These are phyloP conservation scores for Watsonalla binaria DNA, from an alignment of 2,888 invertebrate species.

Conservation along the genomic window DNA sequence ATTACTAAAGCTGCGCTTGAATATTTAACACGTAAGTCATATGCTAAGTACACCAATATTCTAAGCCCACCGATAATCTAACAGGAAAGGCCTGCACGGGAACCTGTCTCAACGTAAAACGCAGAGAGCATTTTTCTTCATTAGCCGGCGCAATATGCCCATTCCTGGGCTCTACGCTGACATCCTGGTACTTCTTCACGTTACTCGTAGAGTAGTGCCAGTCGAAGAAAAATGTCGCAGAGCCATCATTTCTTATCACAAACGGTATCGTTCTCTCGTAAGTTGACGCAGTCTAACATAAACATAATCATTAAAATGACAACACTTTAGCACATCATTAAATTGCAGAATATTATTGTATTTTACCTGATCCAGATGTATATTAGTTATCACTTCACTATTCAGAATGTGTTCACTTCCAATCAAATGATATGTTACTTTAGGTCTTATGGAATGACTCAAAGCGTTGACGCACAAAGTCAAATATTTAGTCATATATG, in stretches of 20 bases:
- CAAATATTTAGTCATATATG: slow-evolving; percentile 71
- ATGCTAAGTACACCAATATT: too few species aligned
- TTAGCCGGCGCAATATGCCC: slow-evolving; percentile 57
- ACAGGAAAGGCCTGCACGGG: slow-evolving; percentile 62
- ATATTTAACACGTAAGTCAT: too few species aligned
- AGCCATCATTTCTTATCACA: slow-evolving; percentile 61
- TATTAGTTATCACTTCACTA: slow-evolving; percentile 56
- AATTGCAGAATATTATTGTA: neutral
- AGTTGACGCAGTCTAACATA: slow-evolving; percentile 58
- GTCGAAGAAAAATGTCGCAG: slow-evolving; percentile 64
- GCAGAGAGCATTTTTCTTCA: slow-evolving; percentile 49
- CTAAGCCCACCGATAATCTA: slow-evolving; percentile 49
- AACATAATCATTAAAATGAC: neutral
- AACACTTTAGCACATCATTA: neutral
- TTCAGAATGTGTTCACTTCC: slow-evolving; percentile 57
- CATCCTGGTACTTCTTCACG: slow-evolving; percentile 60
- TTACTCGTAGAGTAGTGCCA: slow-evolving; percentile 49
- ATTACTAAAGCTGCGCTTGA: too few species aligned
- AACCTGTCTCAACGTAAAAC: slow-evolving; percentile 57
- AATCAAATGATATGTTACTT: slow-evolving; percentile 65
- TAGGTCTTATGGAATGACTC: slow-evolving; percentile 73
- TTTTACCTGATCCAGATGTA: slow-evolving; percentile 64
- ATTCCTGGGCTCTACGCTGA: slow-evolving; percentile 52
- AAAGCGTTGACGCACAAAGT: slow-evolving; percentile 71
- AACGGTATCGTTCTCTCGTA: slow-evolving; percentile 65